Conservation (phyloP, 2,888 invertebrate genomes). For the Allolobophora icterica region DNA sequence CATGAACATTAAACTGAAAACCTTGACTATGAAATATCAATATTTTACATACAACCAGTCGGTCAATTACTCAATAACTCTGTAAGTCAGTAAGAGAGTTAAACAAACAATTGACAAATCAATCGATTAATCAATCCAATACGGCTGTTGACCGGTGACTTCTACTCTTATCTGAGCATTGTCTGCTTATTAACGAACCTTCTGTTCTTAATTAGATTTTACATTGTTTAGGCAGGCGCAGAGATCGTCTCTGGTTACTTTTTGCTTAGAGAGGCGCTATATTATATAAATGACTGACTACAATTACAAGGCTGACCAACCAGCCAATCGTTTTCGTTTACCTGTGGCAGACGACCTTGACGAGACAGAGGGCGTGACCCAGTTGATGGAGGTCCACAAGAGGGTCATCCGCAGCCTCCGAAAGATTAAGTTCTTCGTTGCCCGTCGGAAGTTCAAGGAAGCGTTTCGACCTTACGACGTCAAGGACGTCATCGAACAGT, state of each 20-base stretch:
- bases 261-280: too few relatives aligned
- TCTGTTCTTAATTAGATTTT: too few relatives aligned
- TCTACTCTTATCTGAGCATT: too few relatives aligned
- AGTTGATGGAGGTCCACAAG: constrained; percentile 86
- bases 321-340: neutral
- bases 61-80: neutral
- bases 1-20: too few relatives aligned
- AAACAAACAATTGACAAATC: neutral
- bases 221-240: too few relatives aligned
- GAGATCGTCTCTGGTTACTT: too few relatives aligned
- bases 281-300: too few relatives aligned
- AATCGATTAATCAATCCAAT: too few relatives aligned
- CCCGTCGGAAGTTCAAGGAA: constrained; percentile 77
- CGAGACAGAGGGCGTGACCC: constrained; percentile 51
- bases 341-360: constrained; percentile 38
- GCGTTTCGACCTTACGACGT: constrained; percentile 94
- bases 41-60: neutral
- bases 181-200: too few relatives aligned
- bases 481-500: constrained; percentile 95
- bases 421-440: constrained; percentile 91
- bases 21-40: too few relatives aligned
- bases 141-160: too few relatives aligned
- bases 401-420: constrained; percentile 87
- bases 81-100: neutral
- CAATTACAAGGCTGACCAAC: too few relatives aligned